Conservation (phyloP, 2,888 invertebrate genomes). For the Rhynchonema sp. region DNA sequence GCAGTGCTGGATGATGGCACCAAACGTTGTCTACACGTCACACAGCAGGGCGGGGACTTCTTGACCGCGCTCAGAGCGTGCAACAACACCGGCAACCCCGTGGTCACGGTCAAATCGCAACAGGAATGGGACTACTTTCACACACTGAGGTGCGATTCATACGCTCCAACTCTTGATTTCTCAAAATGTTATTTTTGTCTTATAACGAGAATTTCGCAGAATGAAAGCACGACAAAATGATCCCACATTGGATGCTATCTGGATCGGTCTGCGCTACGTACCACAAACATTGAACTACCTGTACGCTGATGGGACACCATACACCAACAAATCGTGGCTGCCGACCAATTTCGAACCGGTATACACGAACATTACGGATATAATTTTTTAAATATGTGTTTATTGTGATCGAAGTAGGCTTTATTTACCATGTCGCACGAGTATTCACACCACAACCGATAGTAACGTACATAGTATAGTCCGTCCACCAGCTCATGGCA, state of each 20-base stretch:
- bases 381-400: too few relatives aligned
- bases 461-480: too few relatives aligned
- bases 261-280: neutral
- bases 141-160: neutral
- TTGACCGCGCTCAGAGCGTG: neutral
- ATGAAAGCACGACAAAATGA: neutral
- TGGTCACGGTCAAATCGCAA: neutral
- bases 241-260: neutral
- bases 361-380: too few relatives aligned
- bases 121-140: neutral
- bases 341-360: too few relatives aligned
- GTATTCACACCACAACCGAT: too few relatives aligned
- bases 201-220: neutral
- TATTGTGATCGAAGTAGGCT: too few relatives aligned
- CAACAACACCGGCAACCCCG: neutral
- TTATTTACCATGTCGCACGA: too few relatives aligned
- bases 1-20: neutral
- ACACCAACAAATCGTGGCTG: too few relatives aligned
- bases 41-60: neutral
- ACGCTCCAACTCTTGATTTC: too few relatives aligned
- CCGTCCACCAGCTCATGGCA: too few relatives aligned
- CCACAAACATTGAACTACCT: neutral
- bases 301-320: neutral
- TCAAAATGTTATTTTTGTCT: too few relatives aligned
- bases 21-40: neutral